phyloP scores from a whole-genome alignment of 2,797 vertebrate species.

The Apogon talboti region DNA sequence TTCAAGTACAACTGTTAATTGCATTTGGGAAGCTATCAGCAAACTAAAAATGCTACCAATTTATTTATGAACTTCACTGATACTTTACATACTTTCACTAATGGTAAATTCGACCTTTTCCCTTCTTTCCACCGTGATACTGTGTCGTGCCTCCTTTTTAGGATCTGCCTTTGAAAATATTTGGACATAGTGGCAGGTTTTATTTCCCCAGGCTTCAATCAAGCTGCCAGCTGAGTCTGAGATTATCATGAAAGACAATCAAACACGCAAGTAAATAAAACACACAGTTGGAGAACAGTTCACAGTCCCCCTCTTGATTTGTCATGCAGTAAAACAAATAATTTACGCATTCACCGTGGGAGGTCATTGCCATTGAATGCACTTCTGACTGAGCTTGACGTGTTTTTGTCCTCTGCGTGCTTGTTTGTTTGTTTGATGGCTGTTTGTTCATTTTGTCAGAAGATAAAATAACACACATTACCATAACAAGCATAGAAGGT shows the following conservation, averaged over 20 bases:
- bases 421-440: constrained; percentile 55
- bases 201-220: constrained; percentile 41
- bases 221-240: constrained; percentile 25
- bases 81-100: too few species aligned
- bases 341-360: constrained; percentile 35
- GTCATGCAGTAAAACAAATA: constrained; percentile 58
- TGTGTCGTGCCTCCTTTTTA: not conserved
- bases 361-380: constrained; percentile 45
- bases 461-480: constrained; percentile 57
- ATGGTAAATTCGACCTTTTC: too few species aligned
- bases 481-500: constrained; percentile 47
- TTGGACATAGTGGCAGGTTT: constrained; percentile 13
- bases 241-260: constrained; percentile 57
- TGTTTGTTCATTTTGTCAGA: constrained; percentile 64
- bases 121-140: not conserved
- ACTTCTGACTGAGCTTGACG: constrained; percentile 30
- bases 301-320: constrained; percentile 29
- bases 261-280: constrained; percentile 37
- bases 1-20: not conserved
- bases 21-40: too few species aligned
- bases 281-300: constrained; percentile 30
- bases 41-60: too few species aligned
- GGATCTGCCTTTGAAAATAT: constrained; percentile 27
- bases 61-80: too few species aligned
- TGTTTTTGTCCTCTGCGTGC: constrained; percentile 56